Evolutionary conservation across 2,113 vertebrate species (phyloP).

Genomic region (Sebastes schlegelii): DNA sequence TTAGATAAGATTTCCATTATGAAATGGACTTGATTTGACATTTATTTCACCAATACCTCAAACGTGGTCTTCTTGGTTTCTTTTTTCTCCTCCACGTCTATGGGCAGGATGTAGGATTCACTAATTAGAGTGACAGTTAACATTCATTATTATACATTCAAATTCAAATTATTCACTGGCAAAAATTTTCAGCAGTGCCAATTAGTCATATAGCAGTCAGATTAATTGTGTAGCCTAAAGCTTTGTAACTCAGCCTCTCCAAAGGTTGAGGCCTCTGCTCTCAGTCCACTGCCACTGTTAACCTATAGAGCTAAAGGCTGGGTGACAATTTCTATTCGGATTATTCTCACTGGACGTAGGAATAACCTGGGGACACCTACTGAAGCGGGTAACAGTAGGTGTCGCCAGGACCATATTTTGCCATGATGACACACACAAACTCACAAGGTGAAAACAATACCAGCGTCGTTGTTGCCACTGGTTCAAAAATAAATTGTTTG

Average conservation of each 20-base stretch:
- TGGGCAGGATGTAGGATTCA: not conserved
- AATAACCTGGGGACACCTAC: too few species aligned
- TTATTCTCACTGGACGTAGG: too few species aligned
- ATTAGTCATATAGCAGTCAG: constrained; percentile 38
- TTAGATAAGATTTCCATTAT: not conserved
- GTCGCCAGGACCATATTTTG: too few species aligned
- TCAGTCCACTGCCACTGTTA: constrained; percentile 4
- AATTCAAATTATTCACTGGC: constrained; percentile 26
- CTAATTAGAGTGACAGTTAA: constrained; percentile 17
- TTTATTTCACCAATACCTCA: not conserved
- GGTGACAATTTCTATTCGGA: too few species aligned
- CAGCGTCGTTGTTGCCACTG: too few species aligned
- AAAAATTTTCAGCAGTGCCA: constrained; percentile 22
- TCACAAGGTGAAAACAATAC: too few species aligned
- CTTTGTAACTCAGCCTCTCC: constrained; percentile 26
- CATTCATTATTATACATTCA: constrained; percentile 10
- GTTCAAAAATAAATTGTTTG: too few species aligned
- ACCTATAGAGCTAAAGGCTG: too few species aligned
- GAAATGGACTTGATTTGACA: not conserved
- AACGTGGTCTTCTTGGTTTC: not conserved
- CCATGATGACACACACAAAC: too few species aligned
- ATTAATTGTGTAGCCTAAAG: constrained; percentile 12
- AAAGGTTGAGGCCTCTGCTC: constrained; percentile 20
- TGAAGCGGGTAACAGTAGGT: too few species aligned
- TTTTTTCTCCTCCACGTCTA: not conserved